These are phyloP conservation scores for Drosophila sp. DNA, from an alignment of 1,140 invertebrate species.

Conservation along the genomic window DNA sequence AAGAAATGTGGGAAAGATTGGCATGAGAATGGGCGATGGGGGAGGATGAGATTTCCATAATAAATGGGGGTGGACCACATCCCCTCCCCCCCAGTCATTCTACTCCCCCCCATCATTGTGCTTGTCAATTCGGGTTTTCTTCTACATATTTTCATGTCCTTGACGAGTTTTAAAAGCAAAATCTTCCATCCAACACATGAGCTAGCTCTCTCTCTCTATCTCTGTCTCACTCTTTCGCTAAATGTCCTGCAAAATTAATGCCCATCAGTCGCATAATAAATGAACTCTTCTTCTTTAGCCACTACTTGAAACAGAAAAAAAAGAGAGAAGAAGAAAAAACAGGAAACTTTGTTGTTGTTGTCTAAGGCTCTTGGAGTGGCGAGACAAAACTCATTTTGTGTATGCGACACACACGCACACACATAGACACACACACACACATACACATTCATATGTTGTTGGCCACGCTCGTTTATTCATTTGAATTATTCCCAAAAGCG, in stretches of 20 bases:
- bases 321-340: not conserved
- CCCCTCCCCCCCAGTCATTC: too few relatives aligned
- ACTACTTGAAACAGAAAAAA: constrained; percentile 36
- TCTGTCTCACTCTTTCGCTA: not conserved
- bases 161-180: constrained; percentile 8
- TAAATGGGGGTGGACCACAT: not conserved
- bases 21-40: not conserved
- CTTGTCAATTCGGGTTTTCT: not conserved
- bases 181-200: constrained; percentile 2
- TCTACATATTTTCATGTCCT: constrained; percentile 8
- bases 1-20: not conserved
- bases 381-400: constrained; percentile 72
- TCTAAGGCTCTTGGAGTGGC: constrained; percentile 18
- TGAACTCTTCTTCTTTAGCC: constrained; percentile 53
- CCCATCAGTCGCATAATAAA: constrained; percentile 79
- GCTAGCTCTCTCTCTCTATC: not conserved
- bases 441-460: constrained; percentile 30
- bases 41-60: not conserved
- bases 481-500: constrained; percentile 83
- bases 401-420: constrained; percentile 66
- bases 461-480: constrained; percentile 80
- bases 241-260: constrained; percentile 71
- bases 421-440: not conserved
- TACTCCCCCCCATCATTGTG: not conserved
- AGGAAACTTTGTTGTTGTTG: not conserved